Evolutionary conservation across 2,113 vertebrate genomes (phyloP), one percentile per base, ranked within the genome.

Genomic region (Cyanoderma ruficeps): DNA sequence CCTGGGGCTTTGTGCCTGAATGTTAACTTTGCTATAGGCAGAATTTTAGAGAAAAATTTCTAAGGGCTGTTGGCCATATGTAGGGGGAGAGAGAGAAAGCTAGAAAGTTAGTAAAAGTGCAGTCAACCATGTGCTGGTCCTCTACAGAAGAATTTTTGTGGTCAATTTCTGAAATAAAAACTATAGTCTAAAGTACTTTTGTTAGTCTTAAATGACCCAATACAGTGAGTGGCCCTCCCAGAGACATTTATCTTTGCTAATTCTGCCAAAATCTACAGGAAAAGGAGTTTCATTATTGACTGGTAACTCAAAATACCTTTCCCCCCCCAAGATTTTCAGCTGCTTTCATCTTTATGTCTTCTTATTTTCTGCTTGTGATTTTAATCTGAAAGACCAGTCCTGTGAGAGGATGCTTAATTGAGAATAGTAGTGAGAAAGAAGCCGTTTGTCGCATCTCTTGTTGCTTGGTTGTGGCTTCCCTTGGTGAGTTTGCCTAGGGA

Each of bases 361-460:
- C 87, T 87, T 92, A 84, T 87, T 95, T 96, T 95, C 90, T 89
- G 59, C 81, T 82, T 80, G 41, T 72, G 65, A 53, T 87, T 96
- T 95, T 94, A 84, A 89, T 68, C 17, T 44, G 86, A 61, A 90
- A 80, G 44, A 87, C 85, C 79, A 89, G 37, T 76, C 71, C 69
- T 83, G 37, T 71, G 79, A 96, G 94, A 91, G 82, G 65, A 20
- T 67, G 69, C 49, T 94, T 96, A 95, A 90, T 82, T 95, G 89
- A 89, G 92, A 95, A 56, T 35, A 78, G 86, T 42, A 46, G 67
- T 27, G 61, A 96, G 57, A 87, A 87, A 59, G 68, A 69, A 44
- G 21, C 33, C 49, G 30, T 89, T 93, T 96, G 83, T 94, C 15
- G 27, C 61, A 80, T 90, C 77, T 79, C 23, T 44, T 52, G 42